Conservation (phyloP, 2,888 invertebrate species). For the Pachydiplax longipennis region DNA sequence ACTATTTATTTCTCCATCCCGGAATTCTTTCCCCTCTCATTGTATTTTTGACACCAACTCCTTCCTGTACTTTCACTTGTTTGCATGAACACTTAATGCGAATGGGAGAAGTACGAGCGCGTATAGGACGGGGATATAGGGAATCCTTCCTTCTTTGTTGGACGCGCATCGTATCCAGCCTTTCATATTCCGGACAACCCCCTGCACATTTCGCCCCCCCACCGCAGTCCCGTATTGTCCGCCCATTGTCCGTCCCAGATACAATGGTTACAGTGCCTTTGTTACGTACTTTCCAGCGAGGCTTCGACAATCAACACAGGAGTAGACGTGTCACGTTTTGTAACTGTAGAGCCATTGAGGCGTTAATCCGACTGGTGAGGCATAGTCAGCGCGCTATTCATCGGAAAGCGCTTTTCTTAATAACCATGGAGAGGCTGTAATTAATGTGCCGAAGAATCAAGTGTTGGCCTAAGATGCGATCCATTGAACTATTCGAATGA, state of each 20-base stretch:
- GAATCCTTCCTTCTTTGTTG: constrained; percentile 10
- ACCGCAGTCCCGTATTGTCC: constrained; percentile 19
- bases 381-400: constrained; percentile 37
- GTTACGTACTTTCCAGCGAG: constrained; percentile 31
- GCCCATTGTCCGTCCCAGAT: constrained; percentile 6
- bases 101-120: constrained; percentile 15
- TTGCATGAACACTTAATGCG: constrained; percentile 14
- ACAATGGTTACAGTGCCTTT: not conserved
- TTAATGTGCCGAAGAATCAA: constrained; percentile 39
- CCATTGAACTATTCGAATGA: constrained; percentile 28
- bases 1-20: not conserved
- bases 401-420: constrained; percentile 43
- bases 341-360: constrained; percentile 42
- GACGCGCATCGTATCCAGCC: not conserved
- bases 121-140: not conserved
- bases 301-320: constrained; percentile 11
- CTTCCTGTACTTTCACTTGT: constrained; percentile 28
- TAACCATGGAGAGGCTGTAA: constrained; percentile 27
- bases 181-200: not conserved
- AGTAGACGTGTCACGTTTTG: constrained; percentile 43
- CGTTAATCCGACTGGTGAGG: constrained; percentile 41
- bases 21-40: not conserved
- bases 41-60: constrained; percentile 9
- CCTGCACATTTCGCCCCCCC: not conserved
- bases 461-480: constrained; percentile 25